phyloP scores from a whole-genome alignment of 1,140 invertebrate genomes.

The Rhopalosiphum maidis region DNA sequence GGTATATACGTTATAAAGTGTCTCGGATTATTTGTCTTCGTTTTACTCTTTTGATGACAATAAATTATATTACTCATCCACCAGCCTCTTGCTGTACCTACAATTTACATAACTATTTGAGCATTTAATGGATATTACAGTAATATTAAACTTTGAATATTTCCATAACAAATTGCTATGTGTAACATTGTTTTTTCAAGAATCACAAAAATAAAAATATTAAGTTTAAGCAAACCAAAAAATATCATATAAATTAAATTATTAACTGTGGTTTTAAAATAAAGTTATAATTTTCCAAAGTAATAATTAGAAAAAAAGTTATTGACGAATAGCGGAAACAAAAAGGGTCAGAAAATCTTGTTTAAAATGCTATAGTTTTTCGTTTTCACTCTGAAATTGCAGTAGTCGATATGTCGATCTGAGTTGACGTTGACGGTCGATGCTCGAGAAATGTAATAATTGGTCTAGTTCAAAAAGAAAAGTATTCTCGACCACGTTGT shows the following conservation, averaged over 20 bases:
- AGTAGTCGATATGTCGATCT: background rate
- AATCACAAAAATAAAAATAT: background rate
- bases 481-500: background rate
- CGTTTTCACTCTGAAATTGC: background rate
- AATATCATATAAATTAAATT: background rate
- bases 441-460: background rate
- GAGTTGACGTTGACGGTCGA: background rate
- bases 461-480: background rate
- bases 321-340: background rate
- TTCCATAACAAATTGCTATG: background rate
- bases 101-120: background rate
- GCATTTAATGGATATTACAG: background rate
- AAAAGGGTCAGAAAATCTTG: background rate
- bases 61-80: background rate
- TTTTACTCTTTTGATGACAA: background rate
- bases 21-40: background rate
- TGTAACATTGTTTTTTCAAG: background rate
- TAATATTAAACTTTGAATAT: background rate
- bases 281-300: background rate
- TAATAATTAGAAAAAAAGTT: background rate
- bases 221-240: background rate
- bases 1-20: background rate
- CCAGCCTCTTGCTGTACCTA: background rate
- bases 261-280: background rate
- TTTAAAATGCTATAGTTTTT: slow-evolving; percentile 1